phyloP scores from a whole-genome alignment of 2,888 invertebrate genomes.

The Leptothorax acervorum region DNA sequence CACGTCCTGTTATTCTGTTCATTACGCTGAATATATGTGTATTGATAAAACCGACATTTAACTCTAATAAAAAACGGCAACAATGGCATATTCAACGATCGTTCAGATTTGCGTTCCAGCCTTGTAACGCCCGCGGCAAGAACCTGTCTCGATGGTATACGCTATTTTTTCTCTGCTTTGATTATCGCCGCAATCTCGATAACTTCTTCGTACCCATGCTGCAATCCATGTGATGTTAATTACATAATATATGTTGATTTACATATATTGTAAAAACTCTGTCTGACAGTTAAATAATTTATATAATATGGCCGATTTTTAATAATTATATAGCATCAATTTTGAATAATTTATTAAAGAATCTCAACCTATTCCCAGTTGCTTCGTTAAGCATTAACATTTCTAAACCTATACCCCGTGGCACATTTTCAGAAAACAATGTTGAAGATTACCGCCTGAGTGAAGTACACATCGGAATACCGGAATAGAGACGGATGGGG shows the following conservation, averaged over 20 bases:
- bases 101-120: constrained; percentile 75
- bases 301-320: background rate
- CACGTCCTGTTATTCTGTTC: background rate
- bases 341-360: background rate
- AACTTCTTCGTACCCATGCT: constrained; percentile 74
- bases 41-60: constrained; percentile 44
- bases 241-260: background rate
- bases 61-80: constrained; percentile 77
- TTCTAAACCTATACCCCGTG: constrained; percentile 81
- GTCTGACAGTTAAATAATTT: background rate
- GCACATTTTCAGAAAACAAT: constrained; percentile 82
- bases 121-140: constrained; percentile 74
- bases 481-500: constrained; percentile 71
- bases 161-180: constrained; percentile 77
- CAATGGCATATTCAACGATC: constrained; percentile 71
- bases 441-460: constrained; percentile 81
- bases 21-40: background rate
- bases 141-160: constrained; percentile 77
- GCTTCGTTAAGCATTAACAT: constrained; percentile 79
- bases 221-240: background rate
- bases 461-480: constrained; percentile 62
- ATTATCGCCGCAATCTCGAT: constrained; percentile 80
- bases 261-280: background rate
- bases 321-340: background rate
- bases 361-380: constrained; percentile 33